These are phyloP conservation scores for Mercenaria mercenaria DNA, from an alignment of 1,140 invertebrate species.

Conservation along the genomic window DNA sequence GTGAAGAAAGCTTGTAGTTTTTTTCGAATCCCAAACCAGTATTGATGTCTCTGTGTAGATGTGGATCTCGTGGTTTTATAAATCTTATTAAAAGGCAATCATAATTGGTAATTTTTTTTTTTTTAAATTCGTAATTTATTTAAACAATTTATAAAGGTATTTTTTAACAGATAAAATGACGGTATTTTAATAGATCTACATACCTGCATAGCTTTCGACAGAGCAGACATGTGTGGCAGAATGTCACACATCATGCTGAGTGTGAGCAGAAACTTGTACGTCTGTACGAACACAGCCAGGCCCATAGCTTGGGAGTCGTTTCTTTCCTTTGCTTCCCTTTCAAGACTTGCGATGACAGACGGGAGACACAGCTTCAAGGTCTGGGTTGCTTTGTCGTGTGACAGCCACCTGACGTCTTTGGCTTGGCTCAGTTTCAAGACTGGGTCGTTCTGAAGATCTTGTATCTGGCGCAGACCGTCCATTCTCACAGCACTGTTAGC, in stretches of 20 bases:
- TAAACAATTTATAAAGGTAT: too few relatives aligned
- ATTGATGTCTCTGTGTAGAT: too few relatives aligned
- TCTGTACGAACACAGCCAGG: constrained; percentile 3
- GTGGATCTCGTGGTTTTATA: too few relatives aligned
- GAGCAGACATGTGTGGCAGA: not conserved
- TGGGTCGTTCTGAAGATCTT: not conserved
- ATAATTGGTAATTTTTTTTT: too few relatives aligned
- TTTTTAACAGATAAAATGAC: too few relatives aligned
- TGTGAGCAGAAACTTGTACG: not conserved
- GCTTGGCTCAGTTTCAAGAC: constrained; percentile 10
- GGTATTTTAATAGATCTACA: too few relatives aligned
- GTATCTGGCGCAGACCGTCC: not conserved
- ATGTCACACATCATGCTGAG: constrained; percentile 2
- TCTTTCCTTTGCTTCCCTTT: constrained; percentile 8
- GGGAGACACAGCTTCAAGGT: not conserved
- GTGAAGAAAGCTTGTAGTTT: too few relatives aligned
- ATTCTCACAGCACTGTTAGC: constrained; percentile 2
- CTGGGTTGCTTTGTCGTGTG: not conserved
- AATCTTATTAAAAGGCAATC: too few relatives aligned
- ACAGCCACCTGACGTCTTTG: constrained; percentile 39
- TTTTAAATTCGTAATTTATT: too few relatives aligned
- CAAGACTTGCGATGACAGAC: not conserved
- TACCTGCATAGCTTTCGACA: constrained; percentile 14
- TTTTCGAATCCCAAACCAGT: too few relatives aligned
- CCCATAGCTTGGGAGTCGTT: constrained; percentile 16